These are phyloP conservation scores for Huso huso DNA, from an alignment of 2,797 vertebrate species.

Conservation along the genomic window DNA sequence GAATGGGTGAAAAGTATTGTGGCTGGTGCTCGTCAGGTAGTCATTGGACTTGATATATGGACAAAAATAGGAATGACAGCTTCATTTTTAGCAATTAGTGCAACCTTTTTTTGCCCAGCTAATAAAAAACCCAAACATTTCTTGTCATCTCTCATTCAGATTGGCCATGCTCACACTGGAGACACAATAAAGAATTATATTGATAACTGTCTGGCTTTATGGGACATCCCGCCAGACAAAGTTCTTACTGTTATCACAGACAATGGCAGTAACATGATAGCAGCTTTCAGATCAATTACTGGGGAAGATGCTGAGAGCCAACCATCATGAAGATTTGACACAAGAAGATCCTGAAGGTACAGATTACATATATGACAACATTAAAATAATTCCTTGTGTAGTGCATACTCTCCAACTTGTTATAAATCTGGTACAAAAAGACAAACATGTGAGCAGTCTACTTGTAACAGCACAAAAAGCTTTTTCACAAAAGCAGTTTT, in stretches of 20 bases:
- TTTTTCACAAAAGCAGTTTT: not conserved
- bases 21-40: not conserved
- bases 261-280: not conserved
- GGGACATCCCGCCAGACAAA: not conserved
- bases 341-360: not conserved
- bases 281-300: not conserved
- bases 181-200: not conserved
- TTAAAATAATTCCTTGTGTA: not conserved
- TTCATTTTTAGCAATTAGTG: not conserved
- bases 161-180: not conserved
- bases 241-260: constrained; percentile 3
- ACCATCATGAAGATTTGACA: not conserved
- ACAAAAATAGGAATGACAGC: not conserved
- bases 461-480: not conserved
- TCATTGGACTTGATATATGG: not conserved
- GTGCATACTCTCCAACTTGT: not conserved
- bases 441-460: too few relatives aligned
- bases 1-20: not conserved
- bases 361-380: not conserved
- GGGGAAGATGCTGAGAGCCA: too few relatives aligned
- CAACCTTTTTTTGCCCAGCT: not conserved
- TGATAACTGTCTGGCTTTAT: not conserved
- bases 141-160: not conserved
- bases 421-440: too few relatives aligned
- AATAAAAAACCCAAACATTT: not conserved